Evolutionary conservation across 2,113 vertebrate species (phyloP), one percentile per base, ranked within the genome.

Genomic region (Malurus alboscapulatus): DNA sequence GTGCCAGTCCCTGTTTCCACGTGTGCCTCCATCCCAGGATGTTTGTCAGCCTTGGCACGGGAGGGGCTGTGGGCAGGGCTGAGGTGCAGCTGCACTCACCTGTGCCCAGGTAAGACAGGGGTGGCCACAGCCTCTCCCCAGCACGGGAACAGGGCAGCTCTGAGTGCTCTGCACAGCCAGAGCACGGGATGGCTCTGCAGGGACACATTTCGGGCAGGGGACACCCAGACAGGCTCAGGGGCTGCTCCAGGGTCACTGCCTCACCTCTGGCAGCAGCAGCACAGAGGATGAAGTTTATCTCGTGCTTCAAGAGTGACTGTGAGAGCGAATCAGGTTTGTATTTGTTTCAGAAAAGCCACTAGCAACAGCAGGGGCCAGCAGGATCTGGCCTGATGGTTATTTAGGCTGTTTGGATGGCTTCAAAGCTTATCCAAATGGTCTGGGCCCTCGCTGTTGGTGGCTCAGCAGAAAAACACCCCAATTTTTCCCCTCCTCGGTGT

Each of bases 71-170:
- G 11, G 59, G 36, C 26, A 26, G 25, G 42, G 88, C 8, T 18
- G 48, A 1, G 0, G 5, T 24, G 32, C 2, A 7, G 15, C 25
- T 25, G 12, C 17, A 5, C 50, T 61, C 26, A 3, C 27, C 68
- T 3, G 12, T 12, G 53, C 44, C 62, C 80, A 25, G 32, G 18
- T n/a, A 2, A 22, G 45, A 0, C 17, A 5, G 0, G 0, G 5
- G 32, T 3, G 38, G 38, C 30, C 13, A 0, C 40, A 53, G 58
- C 44, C 54, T 10, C 5, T 18, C 63, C 36, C 51, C 0, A 2
- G 58, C 54, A 4, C 1, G 0, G 38, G 30, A 11, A 4, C 17
- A 0, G 2, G 27, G 20, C 5, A 3, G 48, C 48, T 10, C 0
- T 2, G 38, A 4, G 58, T 2, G 0, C 2, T 4, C 0, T 8